Percentiles rank a stretch among this genome's conserved stretches.
phyloP scores from a whole-genome alignment of 2,888 invertebrate species.

The Pollenia griseotomentosa region DNA sequence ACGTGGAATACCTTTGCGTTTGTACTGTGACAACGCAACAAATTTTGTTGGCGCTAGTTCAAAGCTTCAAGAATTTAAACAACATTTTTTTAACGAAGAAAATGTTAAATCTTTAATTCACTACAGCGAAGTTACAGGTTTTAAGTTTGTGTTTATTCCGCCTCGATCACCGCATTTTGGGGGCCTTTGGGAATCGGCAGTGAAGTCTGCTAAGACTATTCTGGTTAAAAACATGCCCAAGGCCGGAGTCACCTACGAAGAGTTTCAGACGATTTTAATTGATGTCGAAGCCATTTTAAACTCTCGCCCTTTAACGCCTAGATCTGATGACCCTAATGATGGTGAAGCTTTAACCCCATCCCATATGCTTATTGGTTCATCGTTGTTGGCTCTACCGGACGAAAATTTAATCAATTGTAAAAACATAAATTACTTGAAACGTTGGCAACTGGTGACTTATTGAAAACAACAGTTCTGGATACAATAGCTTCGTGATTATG shows the following conservation, averaged over 20 bases:
- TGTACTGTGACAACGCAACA: conserved; percentile 41
- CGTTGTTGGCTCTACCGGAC: background rate
- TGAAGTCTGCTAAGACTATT: conserved; percentile 19
- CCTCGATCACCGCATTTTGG: background rate
- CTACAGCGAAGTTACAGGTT: conserved; percentile 5
- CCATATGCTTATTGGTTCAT: conserved; percentile 46
- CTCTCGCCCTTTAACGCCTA: background rate
- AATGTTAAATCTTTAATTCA: background rate
- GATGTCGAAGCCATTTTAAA: conserved; percentile 20
- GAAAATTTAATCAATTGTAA: background rate
- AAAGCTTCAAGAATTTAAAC: too few relatives aligned
- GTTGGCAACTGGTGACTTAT: background rate
- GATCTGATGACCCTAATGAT: conserved; percentile 38
- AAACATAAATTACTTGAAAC: background rate
- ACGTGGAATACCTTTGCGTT: conserved; percentile 16
- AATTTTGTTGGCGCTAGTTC: conserved; percentile 35
- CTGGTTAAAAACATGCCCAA: conserved; percentile 15
- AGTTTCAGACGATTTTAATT: conserved; percentile 57
- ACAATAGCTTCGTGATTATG: background rate
- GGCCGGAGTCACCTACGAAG: conserved; percentile 20
- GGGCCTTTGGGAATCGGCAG: conserved; percentile 3
- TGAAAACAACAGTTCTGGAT: conserved; percentile 27
- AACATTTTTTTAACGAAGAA: too few relatives aligned
- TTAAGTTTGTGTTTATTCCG: conserved; percentile 1
- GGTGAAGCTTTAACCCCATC: conserved; percentile 19